These are phyloP conservation scores for Limulus polyphemus DNA, from an alignment of 2,888 invertebrate species.

Conservation along the genomic window DNA sequence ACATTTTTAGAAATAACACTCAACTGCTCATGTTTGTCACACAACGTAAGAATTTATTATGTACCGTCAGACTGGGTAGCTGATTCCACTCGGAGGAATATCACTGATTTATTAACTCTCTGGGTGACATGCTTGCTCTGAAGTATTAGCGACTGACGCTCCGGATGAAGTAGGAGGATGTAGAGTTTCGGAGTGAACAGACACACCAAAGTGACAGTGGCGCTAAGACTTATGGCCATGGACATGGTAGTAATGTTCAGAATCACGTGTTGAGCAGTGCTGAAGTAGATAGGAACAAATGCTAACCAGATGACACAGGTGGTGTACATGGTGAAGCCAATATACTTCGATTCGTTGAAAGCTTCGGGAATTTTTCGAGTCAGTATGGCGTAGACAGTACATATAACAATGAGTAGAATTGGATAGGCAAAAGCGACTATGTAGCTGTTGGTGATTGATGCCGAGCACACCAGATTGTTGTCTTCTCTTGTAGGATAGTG, in stretches of 20 bases:
- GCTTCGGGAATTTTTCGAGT: slow-evolving; percentile 41
- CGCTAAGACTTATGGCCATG: slow-evolving; percentile 84
- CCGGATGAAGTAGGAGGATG: slow-evolving; percentile 76
- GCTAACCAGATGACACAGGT: slow-evolving; percentile 54
- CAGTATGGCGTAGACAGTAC: slow-evolving; percentile 39
- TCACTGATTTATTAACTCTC: background rate
- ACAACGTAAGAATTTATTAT: no score
- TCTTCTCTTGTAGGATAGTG: slow-evolving; percentile 84
- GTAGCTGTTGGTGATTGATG: slow-evolving; percentile 71
- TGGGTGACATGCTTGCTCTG: slow-evolving; percentile 13
- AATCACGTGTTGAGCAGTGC: slow-evolving; percentile 46
- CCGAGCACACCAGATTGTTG: slow-evolving; percentile 77
- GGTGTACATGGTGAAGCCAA: slow-evolving; percentile 69
- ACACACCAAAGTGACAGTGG: slow-evolving; percentile 83
- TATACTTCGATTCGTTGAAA: slow-evolving; percentile 40
- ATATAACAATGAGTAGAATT: slow-evolving; percentile 68
- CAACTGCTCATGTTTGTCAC: no score
- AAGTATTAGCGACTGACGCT: slow-evolving; percentile 49
- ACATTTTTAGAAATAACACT: no score
- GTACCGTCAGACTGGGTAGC: slow-evolving; percentile 23
- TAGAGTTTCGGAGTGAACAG: slow-evolving; percentile 87
- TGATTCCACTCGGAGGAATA: slow-evolving; percentile 10
- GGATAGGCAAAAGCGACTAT: slow-evolving; percentile 62
- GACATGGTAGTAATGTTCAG: slow-evolving; percentile 89
- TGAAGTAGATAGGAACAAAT: slow-evolving; percentile 49